Conservation (phyloP, 1,140 invertebrate species). For the Drosophila prosaltans region DNA sequence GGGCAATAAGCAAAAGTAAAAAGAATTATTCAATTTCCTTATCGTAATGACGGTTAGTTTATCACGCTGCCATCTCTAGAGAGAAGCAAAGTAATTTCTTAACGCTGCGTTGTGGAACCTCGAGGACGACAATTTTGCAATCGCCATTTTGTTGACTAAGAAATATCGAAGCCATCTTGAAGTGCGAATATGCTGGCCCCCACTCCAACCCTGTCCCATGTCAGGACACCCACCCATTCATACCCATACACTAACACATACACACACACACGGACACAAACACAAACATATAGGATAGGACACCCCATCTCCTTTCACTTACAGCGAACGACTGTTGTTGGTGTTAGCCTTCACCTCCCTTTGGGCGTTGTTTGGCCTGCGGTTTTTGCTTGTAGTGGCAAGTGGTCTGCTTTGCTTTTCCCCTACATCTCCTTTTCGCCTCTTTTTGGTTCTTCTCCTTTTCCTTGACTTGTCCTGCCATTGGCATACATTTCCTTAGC, state of each 20-base stretch:
- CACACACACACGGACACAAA: conserved; percentile 4
- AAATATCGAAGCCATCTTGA: conserved; percentile 80
- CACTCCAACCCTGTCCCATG: conserved; percentile 19
- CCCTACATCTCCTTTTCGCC: conserved; percentile 30
- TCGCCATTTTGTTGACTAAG: conserved; percentile 81
- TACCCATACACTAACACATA: conserved; percentile 18
- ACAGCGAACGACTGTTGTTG: conserved; percentile 35
- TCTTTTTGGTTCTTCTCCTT: neutral
- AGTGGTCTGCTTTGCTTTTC: conserved; percentile 58
- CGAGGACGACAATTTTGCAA: conserved; percentile 75
- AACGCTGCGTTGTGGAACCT: conserved; percentile 43
- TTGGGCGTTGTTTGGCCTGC: conserved; percentile 48
- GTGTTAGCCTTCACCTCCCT: conserved; percentile 42
- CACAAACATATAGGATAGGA: conserved; percentile 14
- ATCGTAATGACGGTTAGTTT: conserved; percentile 28
- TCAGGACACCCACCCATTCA: conserved; percentile 41
- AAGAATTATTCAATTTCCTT: conserved; percentile 10
- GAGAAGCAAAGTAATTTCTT: conserved; percentile 58
- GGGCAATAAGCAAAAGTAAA: neutral
- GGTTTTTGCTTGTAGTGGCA: conserved; percentile 67
- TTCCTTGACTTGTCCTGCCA: conserved; percentile 53
- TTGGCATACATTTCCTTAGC: conserved; percentile 76
- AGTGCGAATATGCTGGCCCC: conserved; percentile 71
- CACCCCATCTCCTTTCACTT: neutral
- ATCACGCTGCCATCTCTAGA: conserved; percentile 36